A percentile compares a stretch with the other conserved stretches of the same genome.
These are phyloP conservation scores for Rhopilema esculentum DNA, from an alignment of 30 jellyfish, hydroid and myxozoan species.

Conservation along the genomic window DNA sequence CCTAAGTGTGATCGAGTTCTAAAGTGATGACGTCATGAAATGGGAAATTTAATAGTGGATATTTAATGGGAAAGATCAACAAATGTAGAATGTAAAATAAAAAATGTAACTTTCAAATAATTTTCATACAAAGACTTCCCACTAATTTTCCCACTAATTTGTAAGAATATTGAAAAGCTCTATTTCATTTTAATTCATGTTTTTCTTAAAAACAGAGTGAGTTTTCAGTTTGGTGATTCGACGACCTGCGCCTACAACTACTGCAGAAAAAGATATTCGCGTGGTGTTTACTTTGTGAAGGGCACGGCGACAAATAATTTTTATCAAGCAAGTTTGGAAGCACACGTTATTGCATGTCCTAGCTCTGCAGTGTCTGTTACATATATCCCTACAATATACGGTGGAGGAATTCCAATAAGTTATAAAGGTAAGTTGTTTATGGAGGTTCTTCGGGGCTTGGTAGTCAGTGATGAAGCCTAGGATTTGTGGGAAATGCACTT, in stretches of 20 bases:
- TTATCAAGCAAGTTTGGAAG: background rate
- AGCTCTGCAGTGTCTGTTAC: slow-evolving; percentile 33
- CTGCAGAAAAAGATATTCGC: slow-evolving; percentile 53
- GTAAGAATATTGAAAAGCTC: too few species aligned
- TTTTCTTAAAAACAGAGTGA: slow-evolving; percentile 1
- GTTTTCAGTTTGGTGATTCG: slow-evolving; percentile 48
- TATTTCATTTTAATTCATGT: background rate
- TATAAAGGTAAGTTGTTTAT: slow-evolving; percentile 25
- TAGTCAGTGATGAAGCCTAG: background rate
- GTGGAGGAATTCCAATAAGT: slow-evolving; percentile 18
- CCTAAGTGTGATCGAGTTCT: too few species aligned
- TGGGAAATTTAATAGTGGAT: too few species aligned
- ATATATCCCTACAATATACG: slow-evolving; percentile 7
- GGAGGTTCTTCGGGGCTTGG: background rate
- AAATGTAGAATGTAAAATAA: too few species aligned
- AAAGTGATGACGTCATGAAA: too few species aligned
- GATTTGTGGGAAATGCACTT: too few species aligned
- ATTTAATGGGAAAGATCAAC: too few species aligned
- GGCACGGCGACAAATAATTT: slow-evolving; percentile 45
- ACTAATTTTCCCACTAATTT: too few species aligned
- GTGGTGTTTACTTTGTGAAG: slow-evolving; percentile 38
- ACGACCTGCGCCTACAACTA: slow-evolving; percentile 36
- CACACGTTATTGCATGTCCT: slow-evolving; percentile 38
- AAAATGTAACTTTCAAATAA: too few species aligned
- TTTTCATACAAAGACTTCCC: too few species aligned